phyloP scores from a whole-genome alignment of 2,797 vertebrate genomes.

The Toxotes lorentzi region DNA sequence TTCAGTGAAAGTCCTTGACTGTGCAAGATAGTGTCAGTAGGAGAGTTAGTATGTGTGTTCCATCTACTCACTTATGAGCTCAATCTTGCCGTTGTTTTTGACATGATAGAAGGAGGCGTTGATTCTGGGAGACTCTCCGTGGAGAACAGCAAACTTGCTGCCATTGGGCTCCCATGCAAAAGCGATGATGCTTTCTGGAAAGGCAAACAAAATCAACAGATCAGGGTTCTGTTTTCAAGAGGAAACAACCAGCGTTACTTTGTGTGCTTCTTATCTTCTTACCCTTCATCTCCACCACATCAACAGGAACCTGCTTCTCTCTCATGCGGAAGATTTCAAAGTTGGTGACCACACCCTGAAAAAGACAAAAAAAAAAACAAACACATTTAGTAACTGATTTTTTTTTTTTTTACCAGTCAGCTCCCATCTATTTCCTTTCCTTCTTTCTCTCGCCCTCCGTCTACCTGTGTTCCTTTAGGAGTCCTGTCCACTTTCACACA shows the following conservation, averaged over 20 bases:
- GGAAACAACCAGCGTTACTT: neutral
- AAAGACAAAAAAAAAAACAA: slow-evolving; percentile 14
- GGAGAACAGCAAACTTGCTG: slow-evolving; percentile 97
- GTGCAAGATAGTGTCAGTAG: neutral
- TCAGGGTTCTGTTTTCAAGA: neutral
- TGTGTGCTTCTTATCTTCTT: slow-evolving; percentile 40
- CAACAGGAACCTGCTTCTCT: slow-evolving; percentile 98
- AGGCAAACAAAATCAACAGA: neutral
- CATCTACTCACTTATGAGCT: slow-evolving; percentile 92
- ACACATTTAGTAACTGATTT: neutral
- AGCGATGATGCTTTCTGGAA: slow-evolving; percentile 94
- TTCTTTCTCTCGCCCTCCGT: too few relatives aligned
- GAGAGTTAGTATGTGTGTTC: neutral
- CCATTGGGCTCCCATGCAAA: slow-evolving; percentile 99
- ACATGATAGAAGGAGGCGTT: slow-evolving; percentile 97
- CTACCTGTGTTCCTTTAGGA: slow-evolving; percentile 95
- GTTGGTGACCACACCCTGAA: slow-evolving; percentile 98
- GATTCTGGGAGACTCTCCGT: slow-evolving; percentile 95
- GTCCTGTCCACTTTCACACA: slow-evolving; percentile 98
- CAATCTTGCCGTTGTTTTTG: slow-evolving; percentile 98
- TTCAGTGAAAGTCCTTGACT: neutral
- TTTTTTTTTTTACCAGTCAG: rapidly evolving
- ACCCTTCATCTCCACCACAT: slow-evolving; percentile 99
- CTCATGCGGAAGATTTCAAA: slow-evolving; percentile 99
- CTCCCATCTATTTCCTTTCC: neutral